A percentile compares a stretch with the other conserved stretches of the same genome.
These are phyloP conservation scores for Gymnoscelis rufifasciata DNA, from an alignment of 2,888 invertebrate genomes.

Conservation along the genomic window DNA sequence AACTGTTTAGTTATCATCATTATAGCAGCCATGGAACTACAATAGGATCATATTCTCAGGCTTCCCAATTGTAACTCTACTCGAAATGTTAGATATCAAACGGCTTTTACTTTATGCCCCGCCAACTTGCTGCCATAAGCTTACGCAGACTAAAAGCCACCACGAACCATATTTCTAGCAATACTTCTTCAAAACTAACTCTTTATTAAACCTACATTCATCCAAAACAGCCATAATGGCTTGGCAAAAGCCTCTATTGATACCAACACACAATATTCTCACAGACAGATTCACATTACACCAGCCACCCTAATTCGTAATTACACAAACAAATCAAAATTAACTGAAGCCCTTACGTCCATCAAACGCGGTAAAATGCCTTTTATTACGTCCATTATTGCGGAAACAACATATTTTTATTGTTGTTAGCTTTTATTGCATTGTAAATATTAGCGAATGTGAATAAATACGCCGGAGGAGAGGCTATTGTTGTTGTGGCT, in stretches of 20 bases:
- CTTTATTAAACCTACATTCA: no score
- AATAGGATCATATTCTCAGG: no score
- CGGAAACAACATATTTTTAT: conserved; percentile 42
- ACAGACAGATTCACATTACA: conserved; percentile 25
- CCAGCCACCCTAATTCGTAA: conserved; percentile 43
- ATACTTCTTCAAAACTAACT: no score
- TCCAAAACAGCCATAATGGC: no score
- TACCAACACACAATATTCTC: neutral
- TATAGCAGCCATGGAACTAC: no score
- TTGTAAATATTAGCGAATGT: conserved; percentile 44
- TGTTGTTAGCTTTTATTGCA: conserved; percentile 44
- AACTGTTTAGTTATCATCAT: no score
- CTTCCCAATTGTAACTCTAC: no score
- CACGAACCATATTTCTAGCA: no score
- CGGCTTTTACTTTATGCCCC: no score
- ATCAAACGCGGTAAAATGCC: conserved; percentile 38
- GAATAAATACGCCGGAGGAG: conserved; percentile 35
- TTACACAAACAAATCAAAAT: conserved; percentile 47
- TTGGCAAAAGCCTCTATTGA: neutral
- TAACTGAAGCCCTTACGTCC: conserved; percentile 33
- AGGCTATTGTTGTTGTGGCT: conserved; percentile 32
- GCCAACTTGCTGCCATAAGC: no score
- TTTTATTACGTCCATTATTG: conserved; percentile 43
- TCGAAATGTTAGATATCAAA: no score
- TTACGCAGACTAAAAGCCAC: no score